A percentile compares a stretch with the other conserved stretches of the same genome.
These are phyloP conservation scores for Cryptocheilus praepositus DNA, from an alignment of 2,888 invertebrate genomes.

Conservation along the genomic window DNA sequence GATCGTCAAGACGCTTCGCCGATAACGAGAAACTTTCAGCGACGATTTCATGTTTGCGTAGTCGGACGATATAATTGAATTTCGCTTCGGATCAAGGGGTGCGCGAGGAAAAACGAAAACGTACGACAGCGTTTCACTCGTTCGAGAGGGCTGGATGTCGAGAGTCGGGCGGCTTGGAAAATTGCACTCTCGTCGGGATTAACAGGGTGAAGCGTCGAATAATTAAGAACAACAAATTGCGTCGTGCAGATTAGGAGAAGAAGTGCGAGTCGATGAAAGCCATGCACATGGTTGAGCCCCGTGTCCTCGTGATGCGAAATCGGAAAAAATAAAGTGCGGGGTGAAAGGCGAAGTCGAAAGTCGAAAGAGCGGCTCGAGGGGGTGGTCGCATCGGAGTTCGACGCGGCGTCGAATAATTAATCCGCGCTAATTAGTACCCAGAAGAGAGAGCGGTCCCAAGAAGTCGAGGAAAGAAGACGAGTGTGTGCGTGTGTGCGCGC, in stretches of 20 bases:
- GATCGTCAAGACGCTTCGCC: too few species aligned
- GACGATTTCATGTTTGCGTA: too few species aligned
- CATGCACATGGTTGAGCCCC: too few species aligned
- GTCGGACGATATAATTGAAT: too few species aligned
- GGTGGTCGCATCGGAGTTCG: conserved; percentile 12
- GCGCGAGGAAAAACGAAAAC: too few species aligned
- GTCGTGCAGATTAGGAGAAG: not conserved
- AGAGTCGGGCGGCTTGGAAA: too few species aligned
- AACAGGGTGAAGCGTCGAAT: not conserved
- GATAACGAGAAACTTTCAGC: too few species aligned
- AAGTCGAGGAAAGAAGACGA: not conserved
- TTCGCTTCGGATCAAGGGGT: too few species aligned
- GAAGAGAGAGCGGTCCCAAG: conserved; percentile 1
- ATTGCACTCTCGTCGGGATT: not conserved
- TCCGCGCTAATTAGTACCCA: conserved; percentile 35
- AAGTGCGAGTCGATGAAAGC: too few species aligned
- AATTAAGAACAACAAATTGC: not conserved
- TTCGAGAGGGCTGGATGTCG: too few species aligned
- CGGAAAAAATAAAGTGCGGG: not conserved
- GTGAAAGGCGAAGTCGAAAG: not conserved
- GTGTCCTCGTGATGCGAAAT: not conserved
- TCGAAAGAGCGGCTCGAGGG: not conserved
- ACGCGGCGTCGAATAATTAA: conserved; percentile 33
- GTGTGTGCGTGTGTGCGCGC: not conserved
- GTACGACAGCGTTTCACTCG: too few species aligned